Conservation (phyloP, 1,140 invertebrate species). For the Drosophila truncata region DNA sequence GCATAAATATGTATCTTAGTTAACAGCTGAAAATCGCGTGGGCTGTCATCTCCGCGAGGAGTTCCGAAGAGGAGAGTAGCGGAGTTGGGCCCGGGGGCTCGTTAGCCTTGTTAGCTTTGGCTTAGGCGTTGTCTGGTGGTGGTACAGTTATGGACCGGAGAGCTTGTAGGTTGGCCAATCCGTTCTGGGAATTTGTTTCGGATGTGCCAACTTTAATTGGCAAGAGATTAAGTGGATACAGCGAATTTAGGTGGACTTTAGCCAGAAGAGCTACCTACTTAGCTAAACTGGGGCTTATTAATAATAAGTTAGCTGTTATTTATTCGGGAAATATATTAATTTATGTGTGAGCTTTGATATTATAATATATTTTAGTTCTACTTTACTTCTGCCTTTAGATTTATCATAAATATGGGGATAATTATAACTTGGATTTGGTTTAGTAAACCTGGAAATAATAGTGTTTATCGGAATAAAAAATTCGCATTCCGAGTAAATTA, state of each 20-base stretch:
- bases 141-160: slow-evolving; percentile 27
- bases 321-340: slow-evolving; percentile 1
- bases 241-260: slow-evolving; percentile 14
- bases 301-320: not conserved
- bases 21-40: slow-evolving; percentile 54
- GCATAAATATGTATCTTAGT: slow-evolving; percentile 72
- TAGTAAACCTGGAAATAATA: not conserved
- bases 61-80: slow-evolving; percentile 9
- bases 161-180: slow-evolving; percentile 46
- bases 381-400: not conserved
- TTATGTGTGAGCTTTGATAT: not conserved
- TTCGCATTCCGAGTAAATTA: too few species aligned
- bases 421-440: not conserved
- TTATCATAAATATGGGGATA: not conserved
- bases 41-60: slow-evolving; percentile 22
- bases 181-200: slow-evolving; percentile 37
- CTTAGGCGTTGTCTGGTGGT: slow-evolving; percentile 36
- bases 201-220: slow-evolving; percentile 41
- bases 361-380: not conserved
- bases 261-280: slow-evolving; percentile 10
- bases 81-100: slow-evolving; percentile 10
- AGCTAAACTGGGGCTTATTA: not conserved
- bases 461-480: not conserved
- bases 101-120: slow-evolving; percentile 49
- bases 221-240: slow-evolving; percentile 13